phyloP scores from a whole-genome alignment of 2,888 invertebrate species.

The Sepioteuthis lessoniana region DNA sequence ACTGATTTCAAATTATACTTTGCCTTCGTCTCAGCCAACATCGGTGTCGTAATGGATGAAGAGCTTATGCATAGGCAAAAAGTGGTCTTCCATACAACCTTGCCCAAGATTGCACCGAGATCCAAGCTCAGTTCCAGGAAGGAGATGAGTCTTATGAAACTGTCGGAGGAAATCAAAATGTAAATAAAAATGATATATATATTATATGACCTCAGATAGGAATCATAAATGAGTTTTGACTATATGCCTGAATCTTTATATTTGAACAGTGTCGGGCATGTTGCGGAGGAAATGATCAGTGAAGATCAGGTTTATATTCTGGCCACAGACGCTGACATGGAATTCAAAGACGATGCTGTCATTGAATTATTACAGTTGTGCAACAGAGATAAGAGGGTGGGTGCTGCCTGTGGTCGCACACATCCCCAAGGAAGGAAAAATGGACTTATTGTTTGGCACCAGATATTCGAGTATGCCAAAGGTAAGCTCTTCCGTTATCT shows the following conservation, averaged over 20 bases:
- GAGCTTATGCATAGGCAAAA: too few relatives aligned
- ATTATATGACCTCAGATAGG: too few relatives aligned
- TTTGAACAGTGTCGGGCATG: not conserved
- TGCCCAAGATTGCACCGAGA: too few relatives aligned
- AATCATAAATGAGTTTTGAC: too few relatives aligned
- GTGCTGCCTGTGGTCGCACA: constrained; percentile 62
- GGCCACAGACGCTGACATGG: constrained; percentile 65
- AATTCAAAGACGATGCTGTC: constrained; percentile 58
- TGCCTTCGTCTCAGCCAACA: too few relatives aligned
- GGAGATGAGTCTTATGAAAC: too few relatives aligned
- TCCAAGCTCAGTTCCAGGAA: too few relatives aligned
- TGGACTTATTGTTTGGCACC: constrained; percentile 62
- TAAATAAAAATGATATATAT: too few relatives aligned
- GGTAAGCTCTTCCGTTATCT: constrained; percentile 53
- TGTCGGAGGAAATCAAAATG: too few relatives aligned
- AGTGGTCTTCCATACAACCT: too few relatives aligned
- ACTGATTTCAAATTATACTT: too few relatives aligned
- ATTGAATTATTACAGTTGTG: constrained; percentile 57
- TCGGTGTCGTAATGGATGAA: too few relatives aligned
- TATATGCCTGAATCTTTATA: not conserved
- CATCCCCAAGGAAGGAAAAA: constrained; percentile 59
- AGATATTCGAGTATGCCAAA: constrained; percentile 66
- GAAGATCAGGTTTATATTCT: constrained; percentile 60
- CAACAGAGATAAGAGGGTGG: constrained; percentile 56
- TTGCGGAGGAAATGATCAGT: not conserved